Conservation (phyloP, 1,140 invertebrate genomes). For the Euglossa dilemma region DNA sequence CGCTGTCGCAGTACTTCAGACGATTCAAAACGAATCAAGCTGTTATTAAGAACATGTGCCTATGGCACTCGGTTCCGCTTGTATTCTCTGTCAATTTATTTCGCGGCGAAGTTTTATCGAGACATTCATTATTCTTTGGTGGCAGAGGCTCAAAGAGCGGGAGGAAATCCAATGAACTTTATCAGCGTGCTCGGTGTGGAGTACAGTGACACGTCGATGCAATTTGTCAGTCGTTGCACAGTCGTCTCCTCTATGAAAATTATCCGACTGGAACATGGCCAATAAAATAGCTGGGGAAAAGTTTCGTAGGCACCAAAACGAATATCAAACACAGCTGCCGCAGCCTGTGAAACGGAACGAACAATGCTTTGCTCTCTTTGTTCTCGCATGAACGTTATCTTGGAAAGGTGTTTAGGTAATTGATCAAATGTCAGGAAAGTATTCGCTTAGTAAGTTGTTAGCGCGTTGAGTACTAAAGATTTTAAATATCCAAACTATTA, state of each 20-base stretch:
- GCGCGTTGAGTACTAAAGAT: neutral
- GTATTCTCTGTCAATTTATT: conserved; percentile 43
- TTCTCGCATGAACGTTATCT: neutral
- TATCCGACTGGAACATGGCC: conserved; percentile 31
- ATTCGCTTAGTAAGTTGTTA: neutral
- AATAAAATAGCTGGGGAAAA: conserved; percentile 23
- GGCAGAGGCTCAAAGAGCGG: conserved; percentile 68
- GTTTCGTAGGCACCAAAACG: conserved; percentile 5
- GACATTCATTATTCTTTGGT: conserved; percentile 61
- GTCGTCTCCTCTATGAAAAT: conserved; percentile 56
- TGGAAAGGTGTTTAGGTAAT: neutral
- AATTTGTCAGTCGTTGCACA: conserved; percentile 68
- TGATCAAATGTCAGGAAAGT: neutral
- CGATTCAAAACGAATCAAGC: neutral
- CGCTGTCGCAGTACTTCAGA: neutral
- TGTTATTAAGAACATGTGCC: neutral
- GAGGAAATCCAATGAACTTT: conserved; percentile 73
- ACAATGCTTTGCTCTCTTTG: neutral
- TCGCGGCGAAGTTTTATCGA: conserved; percentile 45
- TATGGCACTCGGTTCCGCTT: neutral
- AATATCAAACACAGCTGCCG: neutral
- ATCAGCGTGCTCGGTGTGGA: conserved; percentile 52
- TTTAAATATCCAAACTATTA: neutral
- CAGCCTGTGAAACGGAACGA: neutral
- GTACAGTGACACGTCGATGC: conserved; percentile 67